phyloP scores from a whole-genome alignment of 2,797 vertebrate genomes.

The Tenualosa thibaudeaui region DNA sequence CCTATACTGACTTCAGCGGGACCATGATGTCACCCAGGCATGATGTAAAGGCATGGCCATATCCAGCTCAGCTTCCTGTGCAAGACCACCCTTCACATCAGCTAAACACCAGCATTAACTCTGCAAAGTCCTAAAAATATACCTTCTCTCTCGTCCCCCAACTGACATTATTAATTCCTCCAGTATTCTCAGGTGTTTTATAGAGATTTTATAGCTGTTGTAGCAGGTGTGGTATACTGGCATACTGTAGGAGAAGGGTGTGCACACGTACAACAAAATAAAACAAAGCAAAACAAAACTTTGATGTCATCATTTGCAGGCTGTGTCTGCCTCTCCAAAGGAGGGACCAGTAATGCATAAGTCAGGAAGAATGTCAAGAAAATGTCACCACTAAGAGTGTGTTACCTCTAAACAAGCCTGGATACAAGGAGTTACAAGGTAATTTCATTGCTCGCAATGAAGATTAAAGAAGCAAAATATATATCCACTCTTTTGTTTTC shows the following conservation, averaged over 20 bases:
- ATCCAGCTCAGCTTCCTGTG: conserved; percentile 56
- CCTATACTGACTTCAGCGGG: conserved; percentile 64
- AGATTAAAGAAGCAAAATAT: not conserved
- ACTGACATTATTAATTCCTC: not conserved
- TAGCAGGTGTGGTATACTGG: not conserved
- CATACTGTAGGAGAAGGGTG: too few species aligned
- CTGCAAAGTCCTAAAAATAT: not conserved
- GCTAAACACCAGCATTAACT: conserved; percentile 39
- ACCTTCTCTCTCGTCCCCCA: not conserved
- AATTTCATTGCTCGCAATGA: not conserved
- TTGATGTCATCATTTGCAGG: not conserved
- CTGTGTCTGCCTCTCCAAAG: not conserved
- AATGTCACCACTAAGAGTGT: not conserved
- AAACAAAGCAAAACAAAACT: not conserved
- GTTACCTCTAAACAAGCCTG: not conserved
- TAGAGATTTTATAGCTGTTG: conserved; percentile 5
- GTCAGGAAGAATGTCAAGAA: not conserved
- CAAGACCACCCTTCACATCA: conserved; percentile 52
- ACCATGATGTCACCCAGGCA: conserved; percentile 66
- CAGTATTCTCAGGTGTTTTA: not conserved
- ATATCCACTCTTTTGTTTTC: not conserved
- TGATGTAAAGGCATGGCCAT: conserved; percentile 51
- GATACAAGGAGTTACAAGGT: not conserved
- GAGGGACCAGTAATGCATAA: not conserved
- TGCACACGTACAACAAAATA: too few species aligned